Base-by-base conservation (phyloP, 2,888 invertebrate species). In the Xestia sexstrigata region DNA sequence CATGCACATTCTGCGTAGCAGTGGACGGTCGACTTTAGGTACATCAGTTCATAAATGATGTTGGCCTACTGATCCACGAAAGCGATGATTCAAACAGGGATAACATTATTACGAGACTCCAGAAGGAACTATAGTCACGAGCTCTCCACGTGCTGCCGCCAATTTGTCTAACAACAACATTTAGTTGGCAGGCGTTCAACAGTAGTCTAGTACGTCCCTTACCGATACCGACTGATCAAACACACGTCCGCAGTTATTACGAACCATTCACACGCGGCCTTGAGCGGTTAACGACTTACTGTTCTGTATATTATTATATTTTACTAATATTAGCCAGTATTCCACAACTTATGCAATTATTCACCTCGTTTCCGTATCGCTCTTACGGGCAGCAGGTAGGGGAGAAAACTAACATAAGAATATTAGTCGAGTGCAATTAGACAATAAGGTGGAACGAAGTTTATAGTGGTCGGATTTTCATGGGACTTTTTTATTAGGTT, bases 101-200 rank as follows among this genome's bases (percentile, higher is more conserved):
- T 30, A 42, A 60, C 13, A 30, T 30, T 23, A 1, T 13, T 30
- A 7, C 17, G 42, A 39, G 4, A 17, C 7, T 67, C 60, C 30
- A 68, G 62, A 17, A 62, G 49, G 23, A 49, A 49, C 23, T 1
- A 35, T 35, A 15, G 55, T 49, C 68, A 63, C 55, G 69, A 35
- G 13, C 5, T 7, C 9, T 8, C 39, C 47, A 20, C 62, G 35
- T 74, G 63, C 49, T 11, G 13, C 47, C 45, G 62, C 39, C 35
- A 49, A 45, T 45, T 52, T 15, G 49, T 63, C 26, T 30, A 8
- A 26, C 45, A 52, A 49, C 58, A 52, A 45, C 42, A 74, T 58
- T 42, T 45, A 26, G 66, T 82, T 83, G 76, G 79, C 76, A 83
- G 39, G 58, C 26, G 49, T 45, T 52, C 74, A 68, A 45, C 39